Conservation (phyloP, 2,797 vertebrate species). For the Lepus oiostolus region DNA sequence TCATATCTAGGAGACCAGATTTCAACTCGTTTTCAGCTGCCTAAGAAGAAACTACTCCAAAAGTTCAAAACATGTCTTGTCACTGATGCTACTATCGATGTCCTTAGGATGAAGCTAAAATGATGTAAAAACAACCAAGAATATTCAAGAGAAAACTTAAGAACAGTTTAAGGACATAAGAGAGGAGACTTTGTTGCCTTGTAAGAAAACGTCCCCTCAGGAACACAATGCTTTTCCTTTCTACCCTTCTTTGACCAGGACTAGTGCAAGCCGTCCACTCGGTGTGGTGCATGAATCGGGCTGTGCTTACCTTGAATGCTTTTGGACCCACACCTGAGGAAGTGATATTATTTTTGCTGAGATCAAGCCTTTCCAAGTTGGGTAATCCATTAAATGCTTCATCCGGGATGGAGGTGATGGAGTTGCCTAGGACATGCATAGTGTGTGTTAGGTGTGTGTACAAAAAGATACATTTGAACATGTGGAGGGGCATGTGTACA, state of each 20-base stretch:
- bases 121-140: background rate
- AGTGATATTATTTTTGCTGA: slow-evolving; percentile 95
- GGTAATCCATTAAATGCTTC: slow-evolving; percentile 96
- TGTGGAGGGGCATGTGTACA: background rate
- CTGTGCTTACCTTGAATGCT: slow-evolving; percentile 92
- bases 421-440: slow-evolving; percentile 91
- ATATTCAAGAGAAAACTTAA: background rate
- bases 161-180: background rate
- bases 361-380: slow-evolving; percentile 97
- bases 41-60: background rate
- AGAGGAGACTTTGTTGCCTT: slow-evolving; percentile 19
- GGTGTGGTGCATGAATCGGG: background rate
- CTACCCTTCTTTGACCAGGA: background rate
- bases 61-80: slow-evolving; percentile 35
- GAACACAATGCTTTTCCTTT: background rate
- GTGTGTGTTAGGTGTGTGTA: slow-evolving; percentile 22
- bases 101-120: background rate
- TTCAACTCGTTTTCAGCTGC: slow-evolving; percentile 24
- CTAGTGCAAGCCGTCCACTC: background rate
- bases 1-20: background rate
- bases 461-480: background rate
- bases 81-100: background rate
- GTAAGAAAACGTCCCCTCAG: background rate
- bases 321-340: slow-evolving; percentile 90
- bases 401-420: slow-evolving; percentile 93